Percentiles rank a stretch among this genome's conserved stretches.
Conservation (phyloP, 1,140 invertebrate species). For the Penaeus japonicus region DNA sequence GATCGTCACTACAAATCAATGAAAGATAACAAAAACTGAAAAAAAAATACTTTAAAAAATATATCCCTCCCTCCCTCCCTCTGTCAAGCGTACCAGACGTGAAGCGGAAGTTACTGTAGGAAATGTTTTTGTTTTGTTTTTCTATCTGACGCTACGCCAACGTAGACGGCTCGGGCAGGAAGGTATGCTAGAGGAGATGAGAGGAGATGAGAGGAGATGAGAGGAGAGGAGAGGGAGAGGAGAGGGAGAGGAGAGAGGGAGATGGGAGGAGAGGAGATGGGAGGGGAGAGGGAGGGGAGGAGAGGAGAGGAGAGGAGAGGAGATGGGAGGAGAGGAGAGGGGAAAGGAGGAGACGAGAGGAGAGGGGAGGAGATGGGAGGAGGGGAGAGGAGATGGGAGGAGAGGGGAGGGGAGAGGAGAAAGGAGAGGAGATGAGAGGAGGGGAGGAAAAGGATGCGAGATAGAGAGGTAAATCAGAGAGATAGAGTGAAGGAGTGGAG, state of each 20-base stretch:
- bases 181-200: too few relatives aligned
- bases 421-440: background rate
- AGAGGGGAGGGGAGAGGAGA: background rate
- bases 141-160: too few relatives aligned
- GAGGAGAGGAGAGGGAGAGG: background rate
- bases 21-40: too few relatives aligned
- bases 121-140: too few relatives aligned
- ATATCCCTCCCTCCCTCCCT: too few relatives aligned
- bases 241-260: background rate
- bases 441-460: background rate
- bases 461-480: background rate
- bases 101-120: too few relatives aligned
- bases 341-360: background rate
- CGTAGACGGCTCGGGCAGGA: too few relatives aligned
- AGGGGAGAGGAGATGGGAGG: background rate
- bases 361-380: background rate
- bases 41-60: too few relatives aligned
- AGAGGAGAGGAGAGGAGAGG: background rate
- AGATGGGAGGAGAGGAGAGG: background rate
- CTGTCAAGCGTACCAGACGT: too few relatives aligned
- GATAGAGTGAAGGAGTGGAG: background rate
- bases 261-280: background rate
- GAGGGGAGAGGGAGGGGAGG: background rate
- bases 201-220: too few relatives aligned
- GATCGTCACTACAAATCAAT: too few relatives aligned